phyloP scores from a whole-genome alignment of 2,113 vertebrate species.

The Aplodontia rufa region DNA sequence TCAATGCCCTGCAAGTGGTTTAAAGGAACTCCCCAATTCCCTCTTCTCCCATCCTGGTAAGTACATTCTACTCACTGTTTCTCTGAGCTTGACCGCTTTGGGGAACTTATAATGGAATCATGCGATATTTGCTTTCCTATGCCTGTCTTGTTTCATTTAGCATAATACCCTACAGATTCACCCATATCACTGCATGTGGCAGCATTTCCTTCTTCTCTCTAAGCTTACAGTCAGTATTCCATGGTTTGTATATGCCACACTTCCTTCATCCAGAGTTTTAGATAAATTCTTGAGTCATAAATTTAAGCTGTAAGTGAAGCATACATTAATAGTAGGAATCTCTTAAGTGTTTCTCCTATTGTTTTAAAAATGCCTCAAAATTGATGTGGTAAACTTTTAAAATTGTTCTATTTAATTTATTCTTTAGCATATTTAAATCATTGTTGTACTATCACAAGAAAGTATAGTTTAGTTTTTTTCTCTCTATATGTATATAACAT shows the following conservation, averaged over 20 bases:
- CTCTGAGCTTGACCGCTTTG: not conserved
- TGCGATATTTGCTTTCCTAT: too few relatives aligned
- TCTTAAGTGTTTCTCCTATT: not conserved
- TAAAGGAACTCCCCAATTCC: not conserved
- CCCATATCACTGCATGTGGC: too few relatives aligned
- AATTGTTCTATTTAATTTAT: not conserved
- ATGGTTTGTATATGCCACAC: too few relatives aligned
- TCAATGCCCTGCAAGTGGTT: not conserved
- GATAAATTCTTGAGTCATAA: not conserved
- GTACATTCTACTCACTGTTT: too few relatives aligned
- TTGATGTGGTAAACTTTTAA: not conserved
- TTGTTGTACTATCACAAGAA: not conserved
- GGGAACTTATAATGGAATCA: not conserved
- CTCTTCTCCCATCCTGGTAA: not conserved
- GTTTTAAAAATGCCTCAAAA: not conserved
- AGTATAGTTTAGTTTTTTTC: not conserved
- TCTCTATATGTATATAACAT: not conserved
- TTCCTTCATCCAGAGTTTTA: not conserved
- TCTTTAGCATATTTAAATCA: not conserved
- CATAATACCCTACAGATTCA: not conserved
- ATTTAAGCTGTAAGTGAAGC: not conserved
- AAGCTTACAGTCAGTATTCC: not conserved
- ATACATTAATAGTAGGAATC: not conserved
- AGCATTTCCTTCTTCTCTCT: not conserved
- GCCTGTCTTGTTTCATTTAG: not conserved